Evolutionary conservation across 2,113 vertebrate genomes (phyloP).

Genomic region (Pteronura brasiliensis): DNA sequence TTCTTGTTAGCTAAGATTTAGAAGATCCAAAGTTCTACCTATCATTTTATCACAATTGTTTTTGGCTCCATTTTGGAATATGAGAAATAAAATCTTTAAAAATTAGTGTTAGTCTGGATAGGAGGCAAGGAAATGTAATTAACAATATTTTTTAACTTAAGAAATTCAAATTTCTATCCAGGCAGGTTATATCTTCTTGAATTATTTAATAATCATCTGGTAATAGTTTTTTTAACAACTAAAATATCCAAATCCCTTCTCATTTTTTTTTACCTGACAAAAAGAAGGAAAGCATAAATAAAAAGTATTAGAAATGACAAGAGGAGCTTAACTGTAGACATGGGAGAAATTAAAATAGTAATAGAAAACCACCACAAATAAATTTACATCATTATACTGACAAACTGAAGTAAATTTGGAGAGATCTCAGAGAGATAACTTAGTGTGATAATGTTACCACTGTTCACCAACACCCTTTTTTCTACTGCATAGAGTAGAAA

Average conservation of each 20-base stretch:
- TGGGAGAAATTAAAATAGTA: background rate
- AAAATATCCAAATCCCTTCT: background rate
- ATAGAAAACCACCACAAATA: background rate
- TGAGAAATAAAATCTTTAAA: background rate
- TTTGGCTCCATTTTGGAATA: background rate
- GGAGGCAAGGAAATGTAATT: background rate
- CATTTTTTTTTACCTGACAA: background rate
- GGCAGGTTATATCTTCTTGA: background rate
- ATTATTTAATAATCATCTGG: background rate
- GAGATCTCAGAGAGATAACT: background rate
- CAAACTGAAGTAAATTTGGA: background rate
- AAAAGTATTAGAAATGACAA: background rate
- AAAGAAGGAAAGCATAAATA: background rate
- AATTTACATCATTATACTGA: background rate
- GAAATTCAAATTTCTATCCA: background rate
- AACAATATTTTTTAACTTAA: background rate
- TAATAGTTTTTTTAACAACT: background rate
- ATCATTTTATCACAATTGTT: background rate
- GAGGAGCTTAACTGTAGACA: background rate
- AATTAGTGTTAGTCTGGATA: background rate
- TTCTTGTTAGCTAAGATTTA: background rate
- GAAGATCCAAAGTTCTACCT: background rate
- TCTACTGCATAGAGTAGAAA: background rate
- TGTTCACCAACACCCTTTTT: background rate
- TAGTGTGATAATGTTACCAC: background rate